Evolutionary conservation across 2,888 invertebrate genomes (phyloP).

Genomic region (Gortyna flavago): DNA sequence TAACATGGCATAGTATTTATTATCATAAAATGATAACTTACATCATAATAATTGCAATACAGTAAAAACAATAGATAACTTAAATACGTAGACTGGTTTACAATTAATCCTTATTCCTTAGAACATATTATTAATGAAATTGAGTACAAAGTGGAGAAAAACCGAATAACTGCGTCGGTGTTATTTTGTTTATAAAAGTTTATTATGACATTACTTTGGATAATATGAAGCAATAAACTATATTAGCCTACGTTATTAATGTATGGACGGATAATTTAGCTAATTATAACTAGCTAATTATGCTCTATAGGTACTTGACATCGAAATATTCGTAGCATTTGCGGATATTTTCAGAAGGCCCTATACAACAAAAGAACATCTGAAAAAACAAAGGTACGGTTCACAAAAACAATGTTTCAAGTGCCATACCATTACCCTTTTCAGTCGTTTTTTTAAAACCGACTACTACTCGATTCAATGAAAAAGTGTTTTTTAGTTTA

Average conservation of each 20-base stretch:
- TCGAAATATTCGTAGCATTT: not conserved
- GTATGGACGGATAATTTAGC: conserved; percentile 40
- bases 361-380: not conserved
- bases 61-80: conserved; percentile 58
- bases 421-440: too few species aligned
- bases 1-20: conserved; percentile 86
- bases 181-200: conserved; percentile 36
- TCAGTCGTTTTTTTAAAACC: not conserved
- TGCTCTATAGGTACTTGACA: not conserved
- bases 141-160: conserved; percentile 16
- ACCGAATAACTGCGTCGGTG: conserved; percentile 2
- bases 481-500: not conserved
- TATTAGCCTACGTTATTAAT: conserved; percentile 34
- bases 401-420: not conserved
- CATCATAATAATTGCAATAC: conserved; percentile 51
- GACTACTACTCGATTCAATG: not conserved
- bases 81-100: conserved; percentile 43
- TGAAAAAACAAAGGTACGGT: too few species aligned
- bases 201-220: conserved; percentile 89
- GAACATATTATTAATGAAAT: not conserved
- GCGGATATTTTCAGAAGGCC: not conserved
- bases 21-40: conserved; percentile 75
- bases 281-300: conserved; percentile 12
- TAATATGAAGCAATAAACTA: conserved; percentile 47
- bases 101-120: conserved; percentile 30